A percentile compares a stretch with the other conserved stretches of the same genome.
Conservation (phyloP, 2,888 invertebrate species). For the Cynaeus angustus region DNA sequence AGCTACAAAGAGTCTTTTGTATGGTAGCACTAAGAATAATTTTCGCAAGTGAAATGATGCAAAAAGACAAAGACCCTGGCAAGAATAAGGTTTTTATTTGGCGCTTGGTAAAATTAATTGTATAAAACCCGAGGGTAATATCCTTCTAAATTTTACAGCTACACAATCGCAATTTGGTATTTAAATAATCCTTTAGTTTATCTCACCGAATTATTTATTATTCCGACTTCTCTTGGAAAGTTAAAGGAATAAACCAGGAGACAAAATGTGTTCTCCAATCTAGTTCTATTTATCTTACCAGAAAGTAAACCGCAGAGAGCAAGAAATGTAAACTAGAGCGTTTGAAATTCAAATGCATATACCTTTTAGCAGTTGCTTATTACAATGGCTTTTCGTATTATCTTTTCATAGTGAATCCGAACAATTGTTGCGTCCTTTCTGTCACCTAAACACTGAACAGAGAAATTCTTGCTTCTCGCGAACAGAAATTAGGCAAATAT, state of each 20-base stretch:
- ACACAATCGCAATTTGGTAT: slow-evolving; percentile 55
- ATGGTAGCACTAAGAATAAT: background rate
- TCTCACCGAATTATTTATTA: slow-evolving; percentile 52
- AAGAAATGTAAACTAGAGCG: slow-evolving; percentile 53
- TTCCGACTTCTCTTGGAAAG: slow-evolving; percentile 46
- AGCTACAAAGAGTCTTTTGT: no score
- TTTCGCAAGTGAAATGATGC: background rate
- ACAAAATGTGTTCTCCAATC: slow-evolving; percentile 54
- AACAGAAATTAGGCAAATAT: slow-evolving; percentile 38
- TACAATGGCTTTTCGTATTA: slow-evolving; percentile 32
- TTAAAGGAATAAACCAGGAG: slow-evolving; percentile 53
- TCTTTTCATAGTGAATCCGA: slow-evolving; percentile 15
- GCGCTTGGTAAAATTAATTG: slow-evolving; percentile 25
- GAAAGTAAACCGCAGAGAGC: slow-evolving; percentile 52
- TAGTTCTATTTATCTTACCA: slow-evolving; percentile 54
- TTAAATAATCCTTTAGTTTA: slow-evolving; percentile 55
- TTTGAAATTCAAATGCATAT: slow-evolving; percentile 54
- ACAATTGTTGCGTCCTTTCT: slow-evolving; percentile 22
- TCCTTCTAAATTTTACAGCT: slow-evolving; percentile 38
- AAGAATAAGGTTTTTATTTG: slow-evolving; percentile 25
- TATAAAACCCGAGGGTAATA: slow-evolving; percentile 34
- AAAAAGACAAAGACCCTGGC: background rate
- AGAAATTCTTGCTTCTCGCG: slow-evolving; percentile 4
- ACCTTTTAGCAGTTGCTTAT: slow-evolving; percentile 51
- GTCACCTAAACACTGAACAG: slow-evolving; percentile 6